These are phyloP conservation scores for Aegithalos caudatus DNA, from an alignment of 2,113 vertebrate genomes.

Conservation along the genomic window DNA sequence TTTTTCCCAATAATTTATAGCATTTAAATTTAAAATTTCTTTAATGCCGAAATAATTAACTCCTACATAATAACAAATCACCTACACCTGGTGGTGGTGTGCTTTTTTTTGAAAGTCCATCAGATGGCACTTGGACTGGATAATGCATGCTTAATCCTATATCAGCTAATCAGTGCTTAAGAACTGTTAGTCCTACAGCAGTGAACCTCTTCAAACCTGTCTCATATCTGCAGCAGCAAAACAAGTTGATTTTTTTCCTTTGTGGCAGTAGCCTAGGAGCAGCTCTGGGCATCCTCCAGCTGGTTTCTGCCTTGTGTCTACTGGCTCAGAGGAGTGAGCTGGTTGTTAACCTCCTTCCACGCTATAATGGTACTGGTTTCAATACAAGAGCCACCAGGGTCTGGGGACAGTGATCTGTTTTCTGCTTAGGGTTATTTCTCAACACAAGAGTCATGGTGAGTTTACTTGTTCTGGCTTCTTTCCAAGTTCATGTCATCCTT, in stretches of 20 bases:
- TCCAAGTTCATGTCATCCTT: neutral
- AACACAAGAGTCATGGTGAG: neutral
- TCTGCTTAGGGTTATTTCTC: neutral
- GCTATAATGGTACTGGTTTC: neutral
- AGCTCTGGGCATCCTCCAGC: neutral
- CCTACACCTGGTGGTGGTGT: neutral
- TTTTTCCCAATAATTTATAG: constrained; percentile 5
- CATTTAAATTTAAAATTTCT: neutral
- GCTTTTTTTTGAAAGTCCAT: neutral
- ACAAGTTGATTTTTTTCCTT: neutral
- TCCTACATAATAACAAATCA: neutral
- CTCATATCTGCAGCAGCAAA: neutral
- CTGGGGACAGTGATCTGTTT: neutral
- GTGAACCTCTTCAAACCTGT: neutral
- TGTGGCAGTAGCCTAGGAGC: neutral
- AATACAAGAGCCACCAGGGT: neutral
- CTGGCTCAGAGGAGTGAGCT: neutral
- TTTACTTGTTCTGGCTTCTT: neutral
- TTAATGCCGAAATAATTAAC: neutral
- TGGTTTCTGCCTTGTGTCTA: neutral
- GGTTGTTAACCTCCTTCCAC: neutral
- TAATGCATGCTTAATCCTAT: neutral
- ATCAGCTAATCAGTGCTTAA: neutral
- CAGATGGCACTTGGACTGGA: neutral
- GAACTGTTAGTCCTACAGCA: neutral